Evolutionary conservation across 2,797 vertebrate species (phyloP), one percentile per base, ranked within the genome.

Genomic region (Silurus lanzhouensis): DNA sequence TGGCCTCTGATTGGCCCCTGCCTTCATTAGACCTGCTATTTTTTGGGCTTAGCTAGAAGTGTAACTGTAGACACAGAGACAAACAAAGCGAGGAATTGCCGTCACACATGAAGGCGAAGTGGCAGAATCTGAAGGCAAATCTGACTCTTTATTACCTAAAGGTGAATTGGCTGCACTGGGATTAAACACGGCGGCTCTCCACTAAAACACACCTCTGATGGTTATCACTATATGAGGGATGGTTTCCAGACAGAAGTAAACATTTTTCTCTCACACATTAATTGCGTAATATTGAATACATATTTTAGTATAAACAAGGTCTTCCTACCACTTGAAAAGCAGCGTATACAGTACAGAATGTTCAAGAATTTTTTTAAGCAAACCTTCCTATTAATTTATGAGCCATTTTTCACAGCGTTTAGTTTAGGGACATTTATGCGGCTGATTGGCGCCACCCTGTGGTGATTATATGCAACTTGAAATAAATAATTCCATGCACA

Each of bases 1-100:
- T 90, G 91, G 93, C 94, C 94, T 92, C 86, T 81, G 89, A 25
- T 85, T 93, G 92, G 92, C 93, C 93, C 64, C 57, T 74, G 75
- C n/a, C 75, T 83, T 68, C 81, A 48, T 58, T 55, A 63, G 68
- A 25, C 7, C 66, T 83, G 80, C 84, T 38, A 52, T 52, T 68
- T 80, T 79, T 84, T 67, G 13, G 88, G 91, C 92, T 92, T 91
- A 81, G 91, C 89, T 91, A 86, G 84, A 75, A 81, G 87, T 86
- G 86, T 64, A 80, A 89, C 86, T 88, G 84, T 79, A 82, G 90
- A 88, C 4, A 68, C 86, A 87, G 87, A 84, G 88, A 25, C 74
- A 80, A 66, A 90, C 88, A 89, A 67, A 66, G 31, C 63, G 55
- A 55, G n/a, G 57, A 72, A 85, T 75, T 46, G 76, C 87, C 86